Base-by-base conservation (phyloP, 2,888 invertebrate species). In the Thyatira batis region DNA sequence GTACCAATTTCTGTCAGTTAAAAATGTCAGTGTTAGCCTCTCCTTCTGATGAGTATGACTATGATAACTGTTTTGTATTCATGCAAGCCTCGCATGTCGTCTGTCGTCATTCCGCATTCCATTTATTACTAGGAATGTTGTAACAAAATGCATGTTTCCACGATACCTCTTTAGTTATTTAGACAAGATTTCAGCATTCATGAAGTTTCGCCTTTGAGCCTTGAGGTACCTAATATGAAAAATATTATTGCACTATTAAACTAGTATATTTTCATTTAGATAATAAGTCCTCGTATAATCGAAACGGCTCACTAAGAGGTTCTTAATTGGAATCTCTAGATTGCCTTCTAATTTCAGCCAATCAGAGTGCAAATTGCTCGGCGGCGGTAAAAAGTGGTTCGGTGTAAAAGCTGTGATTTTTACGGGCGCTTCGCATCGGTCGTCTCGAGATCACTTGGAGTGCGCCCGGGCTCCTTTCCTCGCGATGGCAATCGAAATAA, bases 401-500 rank as follows among this genome's bases (percentile, higher is more conserved):
- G 64, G 67, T 70, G 73, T 76, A 75, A 81, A 73, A 78, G 75
- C 76, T 80, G 80, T 83, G 84, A 84, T 85, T 86, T 86, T 85
- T 82, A 83, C 76, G 78, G 75, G 77, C 77, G 71, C 65, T 73
- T 76, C 67, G 68, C 73, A 71, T 75, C 74, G 73, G 70, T 62
- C 71, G 73, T 68, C 76, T 79, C 73, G 72, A 76, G 82, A 82
- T 82, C 76, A 73, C 73, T 73, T 79, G 73, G 74, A 80, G 81
- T 76, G 76, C 80, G 76, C 75, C 72, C 76, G 61, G 77, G 78
- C 79, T 82, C 76, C 84, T 85, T 84, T 80, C 81, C 77, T 77
- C 77, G 80, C 84, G 86, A 85, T 85, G 85, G 85, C 89, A 88
- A 89, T 89, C 87, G 87, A 87, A 89, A 89, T 89, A 89, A 89